Conservation (phyloP, 2,888 invertebrate genomes). For the Saturnia japonica region DNA sequence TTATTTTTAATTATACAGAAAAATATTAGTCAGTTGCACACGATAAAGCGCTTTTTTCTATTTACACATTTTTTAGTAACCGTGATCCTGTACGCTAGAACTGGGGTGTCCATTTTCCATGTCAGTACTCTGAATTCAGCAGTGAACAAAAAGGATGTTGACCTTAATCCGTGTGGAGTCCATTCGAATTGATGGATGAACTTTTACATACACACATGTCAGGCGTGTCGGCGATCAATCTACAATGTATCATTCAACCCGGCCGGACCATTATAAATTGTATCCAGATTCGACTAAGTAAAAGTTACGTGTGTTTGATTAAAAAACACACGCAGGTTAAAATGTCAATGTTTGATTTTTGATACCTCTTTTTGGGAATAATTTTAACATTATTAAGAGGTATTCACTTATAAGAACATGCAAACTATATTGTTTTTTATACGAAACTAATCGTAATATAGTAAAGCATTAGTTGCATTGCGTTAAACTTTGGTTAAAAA, state of each 20-base stretch:
- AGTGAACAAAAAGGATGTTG: slow-evolving; percentile 5
- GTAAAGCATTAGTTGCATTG: too few species aligned
- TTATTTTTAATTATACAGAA: too few species aligned
- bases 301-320: not conserved
- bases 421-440: too few species aligned
- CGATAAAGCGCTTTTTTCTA: not conserved
- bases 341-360: not conserved
- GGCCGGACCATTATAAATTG: not conserved
- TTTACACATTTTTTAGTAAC: not conserved
- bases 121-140: not conserved
- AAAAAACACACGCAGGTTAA: not conserved
- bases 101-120: not conserved
- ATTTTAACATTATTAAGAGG: not conserved
- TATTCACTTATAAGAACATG: too few species aligned
- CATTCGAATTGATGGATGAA: slow-evolving; percentile 11
- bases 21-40: too few species aligned
- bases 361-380: not conserved
- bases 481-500: too few species aligned
- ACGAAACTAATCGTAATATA: too few species aligned
- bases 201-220: not conserved
- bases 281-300: not conserved
- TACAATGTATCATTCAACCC: slow-evolving; percentile 2
- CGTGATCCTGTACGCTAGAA: not conserved
- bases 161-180: slow-evolving; percentile 5
- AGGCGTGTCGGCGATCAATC: slow-evolving; percentile 1